These are phyloP conservation scores for Picus viridis DNA, from an alignment of 2,797 vertebrate genomes.

Conservation along the genomic window DNA sequence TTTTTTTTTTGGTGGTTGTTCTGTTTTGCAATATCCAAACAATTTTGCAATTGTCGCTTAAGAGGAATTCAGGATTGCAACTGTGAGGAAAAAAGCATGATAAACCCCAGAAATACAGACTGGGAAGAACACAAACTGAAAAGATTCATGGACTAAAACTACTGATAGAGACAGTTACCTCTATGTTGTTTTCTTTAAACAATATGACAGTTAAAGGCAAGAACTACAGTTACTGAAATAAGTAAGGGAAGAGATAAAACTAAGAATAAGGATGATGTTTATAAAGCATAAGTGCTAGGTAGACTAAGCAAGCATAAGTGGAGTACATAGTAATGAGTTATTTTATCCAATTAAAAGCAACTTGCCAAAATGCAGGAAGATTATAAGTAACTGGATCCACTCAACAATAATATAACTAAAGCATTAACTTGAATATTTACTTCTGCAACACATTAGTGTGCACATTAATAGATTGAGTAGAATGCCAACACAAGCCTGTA, in stretches of 20 bases:
- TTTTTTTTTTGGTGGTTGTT: not conserved
- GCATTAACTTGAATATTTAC: not conserved
- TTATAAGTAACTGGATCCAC: not conserved
- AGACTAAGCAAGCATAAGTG: not conserved
- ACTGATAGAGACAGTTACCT: not conserved
- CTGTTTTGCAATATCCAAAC: not conserved
- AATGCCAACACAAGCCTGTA: not conserved
- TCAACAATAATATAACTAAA: not conserved
- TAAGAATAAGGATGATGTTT: not conserved
- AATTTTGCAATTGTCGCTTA: not conserved
- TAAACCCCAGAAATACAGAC: not conserved
- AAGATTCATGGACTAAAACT: not conserved
- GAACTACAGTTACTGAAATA: not conserved
- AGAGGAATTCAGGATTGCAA: not conserved
- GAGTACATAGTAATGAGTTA: not conserved
- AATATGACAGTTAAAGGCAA: not conserved
- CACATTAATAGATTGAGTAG: not conserved
- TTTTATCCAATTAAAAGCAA: not conserved
- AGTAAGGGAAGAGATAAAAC: not conserved
- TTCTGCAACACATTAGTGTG: not conserved
- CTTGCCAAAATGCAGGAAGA: not conserved
- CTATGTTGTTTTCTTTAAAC: not conserved
- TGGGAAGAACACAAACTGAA: not conserved
- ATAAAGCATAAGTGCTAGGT: not conserved
- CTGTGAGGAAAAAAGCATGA: not conserved